phyloP scores from a whole-genome alignment of 2,113 vertebrate species.

The Chelonoidis abingdonii region DNA sequence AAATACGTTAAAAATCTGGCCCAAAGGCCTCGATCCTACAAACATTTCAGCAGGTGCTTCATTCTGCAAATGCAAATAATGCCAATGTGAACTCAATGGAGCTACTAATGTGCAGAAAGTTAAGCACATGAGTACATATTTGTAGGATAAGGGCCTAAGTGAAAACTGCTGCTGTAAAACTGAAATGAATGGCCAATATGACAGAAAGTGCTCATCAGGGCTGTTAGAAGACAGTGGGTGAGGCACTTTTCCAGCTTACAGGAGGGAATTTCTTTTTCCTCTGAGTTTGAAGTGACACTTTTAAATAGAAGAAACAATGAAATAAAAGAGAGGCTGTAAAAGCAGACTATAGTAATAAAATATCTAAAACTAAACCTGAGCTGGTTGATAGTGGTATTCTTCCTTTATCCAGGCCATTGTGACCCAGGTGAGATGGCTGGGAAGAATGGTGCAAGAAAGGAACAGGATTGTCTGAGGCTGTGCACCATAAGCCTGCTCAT shows the following conservation, averaged over 20 bases:
- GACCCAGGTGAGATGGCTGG: background rate
- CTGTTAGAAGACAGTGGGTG: accelerated
- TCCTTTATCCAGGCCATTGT: background rate
- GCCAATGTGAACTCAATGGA: background rate
- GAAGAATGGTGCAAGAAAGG: background rate
- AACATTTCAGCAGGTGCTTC: background rate
- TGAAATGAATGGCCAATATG: background rate
- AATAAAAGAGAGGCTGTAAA: background rate
- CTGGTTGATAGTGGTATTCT: background rate
- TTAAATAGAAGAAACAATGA: background rate
- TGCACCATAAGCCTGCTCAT: background rate
- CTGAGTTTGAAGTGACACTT: background rate
- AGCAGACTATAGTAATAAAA: background rate
- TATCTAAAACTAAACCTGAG: background rate
- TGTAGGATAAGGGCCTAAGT: background rate
- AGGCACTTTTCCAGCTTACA: background rate
- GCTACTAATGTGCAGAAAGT: background rate
- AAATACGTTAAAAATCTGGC: background rate
- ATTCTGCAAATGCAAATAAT: slow-evolving; percentile 6
- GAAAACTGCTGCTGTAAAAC: background rate
- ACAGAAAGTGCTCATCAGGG: background rate
- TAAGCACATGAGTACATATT: background rate
- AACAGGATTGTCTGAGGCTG: background rate
- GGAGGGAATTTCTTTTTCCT: background rate
- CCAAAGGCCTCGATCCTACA: background rate